Conservation (phyloP, 2,888 invertebrate species). For the Diarsia mendica region DNA sequence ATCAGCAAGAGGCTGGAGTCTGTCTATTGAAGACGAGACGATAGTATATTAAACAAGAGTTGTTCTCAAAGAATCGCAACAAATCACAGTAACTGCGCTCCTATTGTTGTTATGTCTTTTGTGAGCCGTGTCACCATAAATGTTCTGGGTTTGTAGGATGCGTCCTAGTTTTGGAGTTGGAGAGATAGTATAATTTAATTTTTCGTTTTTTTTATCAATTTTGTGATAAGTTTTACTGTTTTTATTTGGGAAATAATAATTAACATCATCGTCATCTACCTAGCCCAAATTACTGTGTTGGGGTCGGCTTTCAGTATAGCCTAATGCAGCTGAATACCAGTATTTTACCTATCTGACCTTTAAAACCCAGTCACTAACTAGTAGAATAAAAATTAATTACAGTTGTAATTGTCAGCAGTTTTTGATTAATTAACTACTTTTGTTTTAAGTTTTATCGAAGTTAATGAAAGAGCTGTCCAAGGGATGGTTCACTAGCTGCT, state of each 20-base stretch:
- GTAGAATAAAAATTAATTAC: neutral
- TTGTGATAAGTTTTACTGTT: too few relatives aligned
- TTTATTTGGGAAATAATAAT: too few relatives aligned
- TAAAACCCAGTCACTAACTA: neutral
- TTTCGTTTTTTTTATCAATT: neutral
- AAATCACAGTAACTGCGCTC: constrained; percentile 62
- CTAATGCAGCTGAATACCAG: too few relatives aligned
- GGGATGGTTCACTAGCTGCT: neutral
- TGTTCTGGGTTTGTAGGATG: constrained; percentile 29
- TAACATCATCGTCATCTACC: too few relatives aligned
- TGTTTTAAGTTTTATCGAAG: neutral
- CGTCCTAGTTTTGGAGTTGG: constrained; percentile 20
- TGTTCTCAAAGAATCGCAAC: constrained; percentile 61
- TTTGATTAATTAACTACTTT: neutral
- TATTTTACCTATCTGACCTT: too few relatives aligned
- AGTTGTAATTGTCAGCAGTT: neutral
- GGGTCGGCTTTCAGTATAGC: too few relatives aligned
- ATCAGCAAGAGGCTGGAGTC: constrained; percentile 38
- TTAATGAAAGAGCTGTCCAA: neutral
- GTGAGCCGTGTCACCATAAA: constrained; percentile 51
- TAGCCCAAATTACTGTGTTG: too few relatives aligned
- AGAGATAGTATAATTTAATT: too few relatives aligned
- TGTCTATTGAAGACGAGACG: constrained; percentile 49
- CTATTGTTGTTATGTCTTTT: constrained; percentile 55
- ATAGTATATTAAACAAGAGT: constrained; percentile 55